Conservation (phyloP, 2,888 invertebrate species). For the Epiblema foenella region DNA sequence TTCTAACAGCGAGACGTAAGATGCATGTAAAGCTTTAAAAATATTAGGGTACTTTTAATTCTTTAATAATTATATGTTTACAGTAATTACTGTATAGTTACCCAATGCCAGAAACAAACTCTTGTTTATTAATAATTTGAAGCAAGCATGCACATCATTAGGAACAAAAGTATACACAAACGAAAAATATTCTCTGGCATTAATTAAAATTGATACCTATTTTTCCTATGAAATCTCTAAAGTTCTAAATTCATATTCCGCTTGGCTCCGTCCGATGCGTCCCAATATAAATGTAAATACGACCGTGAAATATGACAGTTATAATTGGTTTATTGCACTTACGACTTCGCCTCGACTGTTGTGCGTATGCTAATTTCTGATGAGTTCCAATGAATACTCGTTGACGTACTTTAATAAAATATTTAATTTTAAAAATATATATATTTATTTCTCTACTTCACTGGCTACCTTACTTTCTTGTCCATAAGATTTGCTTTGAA, state of each 20-base stretch:
- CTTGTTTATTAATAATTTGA: too few relatives aligned
- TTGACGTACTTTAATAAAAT: slow-evolving; percentile 22
- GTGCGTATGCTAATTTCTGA: slow-evolving; percentile 67
- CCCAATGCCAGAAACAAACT: too few relatives aligned
- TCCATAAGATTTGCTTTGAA: too few relatives aligned
- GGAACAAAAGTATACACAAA: too few relatives aligned
- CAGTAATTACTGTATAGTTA: too few relatives aligned
- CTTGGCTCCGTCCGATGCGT: slow-evolving; percentile 49
- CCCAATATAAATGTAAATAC: slow-evolving; percentile 84
- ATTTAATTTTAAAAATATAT: not conserved
- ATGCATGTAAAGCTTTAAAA: not conserved
- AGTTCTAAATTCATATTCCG: slow-evolving; percentile 55
- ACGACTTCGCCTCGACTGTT: slow-evolving; percentile 57
- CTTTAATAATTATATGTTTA: not conserved
- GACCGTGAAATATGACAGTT: slow-evolving; percentile 81
- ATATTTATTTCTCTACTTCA: not conserved
- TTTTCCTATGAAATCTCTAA: slow-evolving; percentile 43
- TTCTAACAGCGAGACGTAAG: not conserved
- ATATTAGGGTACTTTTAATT: not conserved
- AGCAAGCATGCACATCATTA: too few relatives aligned
- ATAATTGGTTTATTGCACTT: slow-evolving; percentile 84
- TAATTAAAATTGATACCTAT: slow-evolving; percentile 28
- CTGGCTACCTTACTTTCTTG: not conserved
- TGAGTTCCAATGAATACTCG: slow-evolving; percentile 38
- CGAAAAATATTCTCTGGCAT: not conserved